A percentile compares a stretch with the other conserved stretches of the same genome.
Conservation (phyloP, 2,113 vertebrate species). For the Rhinolophus ferrumequinum region DNA sequence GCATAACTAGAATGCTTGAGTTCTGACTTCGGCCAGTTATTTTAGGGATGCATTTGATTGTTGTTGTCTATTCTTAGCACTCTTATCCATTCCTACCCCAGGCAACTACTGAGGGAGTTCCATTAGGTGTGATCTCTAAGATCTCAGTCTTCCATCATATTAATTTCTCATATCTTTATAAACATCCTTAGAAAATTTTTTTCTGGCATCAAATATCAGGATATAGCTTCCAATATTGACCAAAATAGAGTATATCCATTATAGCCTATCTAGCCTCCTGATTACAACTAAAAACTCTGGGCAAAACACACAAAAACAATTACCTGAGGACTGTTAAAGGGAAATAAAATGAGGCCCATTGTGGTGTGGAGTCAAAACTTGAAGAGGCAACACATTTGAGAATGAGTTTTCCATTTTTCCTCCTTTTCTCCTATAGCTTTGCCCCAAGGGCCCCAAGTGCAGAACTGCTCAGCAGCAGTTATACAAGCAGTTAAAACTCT, state of each 20-base stretch:
- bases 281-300: not conserved
- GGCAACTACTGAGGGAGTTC: not conserved
- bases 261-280: not conserved
- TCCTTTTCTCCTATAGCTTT: not conserved
- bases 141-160: not conserved
- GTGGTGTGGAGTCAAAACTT: slow-evolving; percentile 38
- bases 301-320: slow-evolving; percentile 16
- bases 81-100: not conserved
- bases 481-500: not conserved
- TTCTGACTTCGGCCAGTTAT: slow-evolving; percentile 58
- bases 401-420: not conserved
- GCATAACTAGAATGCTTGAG: slow-evolving; percentile 57
- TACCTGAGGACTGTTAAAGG: not conserved
- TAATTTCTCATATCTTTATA: slow-evolving; percentile 30
- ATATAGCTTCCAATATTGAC: not conserved
- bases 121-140: not conserved
- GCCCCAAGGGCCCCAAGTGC: not conserved
- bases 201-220: slow-evolving; percentile 20
- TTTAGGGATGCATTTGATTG: slow-evolving; percentile 65
- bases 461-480: not conserved
- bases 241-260: not conserved
- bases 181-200: not conserved
- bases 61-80: slow-evolving; percentile 41
- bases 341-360: not conserved
- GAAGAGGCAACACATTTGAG: not conserved